Percentiles rank a stretch among this genome's conserved stretches.
phyloP scores from a whole-genome alignment of 2,797 vertebrate species.

The Centroberyx gerrardi region DNA sequence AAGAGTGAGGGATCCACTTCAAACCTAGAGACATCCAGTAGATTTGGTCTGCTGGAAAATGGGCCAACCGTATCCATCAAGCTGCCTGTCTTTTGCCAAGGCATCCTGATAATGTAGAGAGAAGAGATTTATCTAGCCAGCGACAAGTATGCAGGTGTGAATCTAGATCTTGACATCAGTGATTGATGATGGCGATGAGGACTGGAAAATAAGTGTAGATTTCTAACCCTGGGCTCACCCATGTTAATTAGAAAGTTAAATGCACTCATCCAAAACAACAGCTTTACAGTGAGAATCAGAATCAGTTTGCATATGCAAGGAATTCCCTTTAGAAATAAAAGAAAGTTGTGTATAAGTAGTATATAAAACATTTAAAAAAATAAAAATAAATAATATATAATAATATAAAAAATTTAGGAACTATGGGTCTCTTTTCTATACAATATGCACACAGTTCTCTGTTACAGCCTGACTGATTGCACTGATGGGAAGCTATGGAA shows the following conservation, averaged over 20 bases:
- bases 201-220: not conserved
- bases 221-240: not conserved
- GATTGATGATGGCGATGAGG: not conserved
- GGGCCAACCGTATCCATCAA: slow-evolving; percentile 1
- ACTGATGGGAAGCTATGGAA: too few relatives aligned
- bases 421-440: too few relatives aligned
- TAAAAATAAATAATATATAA: too few relatives aligned
- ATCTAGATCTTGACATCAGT: not conserved
- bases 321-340: too few relatives aligned
- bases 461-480: too few relatives aligned
- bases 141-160: not conserved
- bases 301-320: too few relatives aligned
- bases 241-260: not conserved
- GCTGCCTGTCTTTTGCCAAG: not conserved
- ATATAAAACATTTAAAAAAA: too few relatives aligned
- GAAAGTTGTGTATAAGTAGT: too few relatives aligned
- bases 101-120: not conserved
- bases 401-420: too few relatives aligned
- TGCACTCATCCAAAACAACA: too few relatives aligned
- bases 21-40: not conserved
- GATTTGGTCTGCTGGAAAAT: not conserved
- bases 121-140: not conserved
- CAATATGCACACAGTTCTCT: too few relatives aligned
- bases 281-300: not conserved
- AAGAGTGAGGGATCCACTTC: slow-evolving; percentile 8